Evolutionary conservation across 2,797 vertebrate genomes (phyloP), one percentile per base, ranked within the genome.

Genomic region (Gymnothorax reevesii): DNA sequence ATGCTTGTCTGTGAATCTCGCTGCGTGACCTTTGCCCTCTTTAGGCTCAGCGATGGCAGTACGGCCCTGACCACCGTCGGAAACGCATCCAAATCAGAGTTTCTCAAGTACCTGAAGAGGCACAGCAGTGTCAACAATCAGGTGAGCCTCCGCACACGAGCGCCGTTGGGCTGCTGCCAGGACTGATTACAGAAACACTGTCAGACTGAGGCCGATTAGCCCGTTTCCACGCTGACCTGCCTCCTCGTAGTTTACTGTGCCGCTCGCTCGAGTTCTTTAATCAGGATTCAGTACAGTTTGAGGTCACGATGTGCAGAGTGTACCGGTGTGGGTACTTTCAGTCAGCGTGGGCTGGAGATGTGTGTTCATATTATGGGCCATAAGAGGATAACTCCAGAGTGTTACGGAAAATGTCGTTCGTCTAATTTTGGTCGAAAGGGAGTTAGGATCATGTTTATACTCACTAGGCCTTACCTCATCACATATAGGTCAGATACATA

Each of bases 91-190:
- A 97, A 97, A 90, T 93, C 96, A 87, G 97, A 99, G 90, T 99
- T 99, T 93, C 92, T 99, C 94, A 99, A 97, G 92, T 97, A 99
- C 88, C 95, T 99, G 92, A 99, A 98, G 94, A 96, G 97, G 94
- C 98, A 98, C 0, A 89, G 92, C 91, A 93, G 95, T 89, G 62
- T 93, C 57, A 96, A 96, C 92, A 97, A 96, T 92, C 98, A 98
- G 98, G 98, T 99, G 95, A 94, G 49, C 5, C 5, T 6, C 33
- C 57, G n/a, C 57, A 12, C 12, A 5, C n/a, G 91, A 86, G 82
- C 33, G 54, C 90, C 91, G 91, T 92, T 91, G 92, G 89, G 90
- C 89, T 87, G 80, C 88, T 88, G 89, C 91, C 89, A 87, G 89
- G 86, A 88, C 90, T 89, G 89, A 91, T 91, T 92, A 92, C 87